phyloP scores from a whole-genome alignment of 2,888 invertebrate genomes.

The Phengaris alcon region DNA sequence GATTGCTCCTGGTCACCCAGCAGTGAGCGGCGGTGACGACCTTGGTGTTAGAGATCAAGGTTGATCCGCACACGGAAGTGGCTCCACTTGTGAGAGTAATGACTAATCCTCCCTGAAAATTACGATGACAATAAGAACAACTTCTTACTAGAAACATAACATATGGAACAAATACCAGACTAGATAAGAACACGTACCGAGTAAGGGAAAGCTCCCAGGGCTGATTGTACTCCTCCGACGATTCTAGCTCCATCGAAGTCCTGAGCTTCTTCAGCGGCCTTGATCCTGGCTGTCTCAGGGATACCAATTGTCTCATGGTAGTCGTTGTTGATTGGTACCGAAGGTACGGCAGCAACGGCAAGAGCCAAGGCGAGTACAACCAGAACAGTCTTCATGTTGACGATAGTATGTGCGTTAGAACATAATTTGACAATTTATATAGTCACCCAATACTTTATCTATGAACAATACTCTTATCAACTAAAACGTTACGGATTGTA shows the following conservation, averaged over 20 bases:
- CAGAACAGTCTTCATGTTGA: constrained; percentile 35
- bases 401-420: too few relatives aligned
- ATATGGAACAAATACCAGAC: not conserved
- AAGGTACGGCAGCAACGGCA: constrained; percentile 34
- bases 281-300: constrained; percentile 45
- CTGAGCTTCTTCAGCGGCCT: constrained; percentile 40
- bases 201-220: constrained; percentile 42
- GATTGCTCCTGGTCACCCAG: constrained; percentile 47
- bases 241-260: constrained; percentile 47
- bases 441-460: too few relatives aligned
- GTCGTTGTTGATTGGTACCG: constrained; percentile 39
- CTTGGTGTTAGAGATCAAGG: constrained; percentile 49
- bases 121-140: not conserved
- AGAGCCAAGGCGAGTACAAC: constrained; percentile 31
- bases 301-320: constrained; percentile 51
- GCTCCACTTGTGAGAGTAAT: constrained; percentile 44
- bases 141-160: too few relatives aligned
- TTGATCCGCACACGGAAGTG: constrained; percentile 51
- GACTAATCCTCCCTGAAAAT: constrained; percentile 48
- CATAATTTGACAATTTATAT: too few relatives aligned
- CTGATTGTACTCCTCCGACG: constrained; percentile 44
- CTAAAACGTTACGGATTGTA: too few relatives aligned
- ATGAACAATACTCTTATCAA: too few relatives aligned
- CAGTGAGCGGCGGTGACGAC: constrained; percentile 51
- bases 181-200: constrained; percentile 37